A percentile compares a stretch with the other conserved stretches of the same genome.
These are phyloP conservation scores for Bombylius discolor DNA, from an alignment of 2,888 invertebrate genomes.

Conservation along the genomic window DNA sequence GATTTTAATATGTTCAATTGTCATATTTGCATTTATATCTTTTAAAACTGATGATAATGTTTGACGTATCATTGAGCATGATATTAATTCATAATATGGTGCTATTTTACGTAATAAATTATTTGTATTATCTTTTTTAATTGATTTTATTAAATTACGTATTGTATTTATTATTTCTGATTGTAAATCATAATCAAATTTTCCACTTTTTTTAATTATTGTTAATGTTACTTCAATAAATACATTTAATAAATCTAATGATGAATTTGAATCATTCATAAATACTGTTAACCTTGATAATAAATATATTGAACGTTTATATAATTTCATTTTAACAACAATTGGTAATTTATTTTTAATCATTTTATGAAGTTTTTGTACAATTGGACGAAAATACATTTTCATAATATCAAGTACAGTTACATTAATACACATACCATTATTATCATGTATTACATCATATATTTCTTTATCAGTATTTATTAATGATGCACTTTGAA, in stretches of 20 bases:
- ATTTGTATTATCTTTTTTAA: conserved; percentile 49
- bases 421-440: conserved; percentile 32
- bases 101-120: conserved; percentile 46
- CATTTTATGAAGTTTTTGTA: conserved; percentile 55
- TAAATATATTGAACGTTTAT: conserved; percentile 41
- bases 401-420: conserved; percentile 58
- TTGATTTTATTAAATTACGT: conserved; percentile 58
- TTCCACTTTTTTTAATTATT: conserved; percentile 47
- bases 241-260: conserved; percentile 55
- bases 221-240: conserved; percentile 50
- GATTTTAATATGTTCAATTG: no score
- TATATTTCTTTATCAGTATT: no score
- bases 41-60: no score
- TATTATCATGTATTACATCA: conserved; percentile 19
- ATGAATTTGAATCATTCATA: conserved; percentile 51
- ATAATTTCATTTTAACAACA: conserved; percentile 42
- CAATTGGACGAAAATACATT: conserved; percentile 57
- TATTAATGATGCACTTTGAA: no score
- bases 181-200: conserved; percentile 54
- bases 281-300: conserved; percentile 64
- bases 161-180: conserved; percentile 58
- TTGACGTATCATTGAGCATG: no score
- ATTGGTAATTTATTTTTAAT: conserved; percentile 44
- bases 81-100: conserved; percentile 57
- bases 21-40: no score